These are phyloP conservation scores for Bothrops jararaca DNA, from an alignment of 2,113 vertebrate genomes.

Conservation along the genomic window DNA sequence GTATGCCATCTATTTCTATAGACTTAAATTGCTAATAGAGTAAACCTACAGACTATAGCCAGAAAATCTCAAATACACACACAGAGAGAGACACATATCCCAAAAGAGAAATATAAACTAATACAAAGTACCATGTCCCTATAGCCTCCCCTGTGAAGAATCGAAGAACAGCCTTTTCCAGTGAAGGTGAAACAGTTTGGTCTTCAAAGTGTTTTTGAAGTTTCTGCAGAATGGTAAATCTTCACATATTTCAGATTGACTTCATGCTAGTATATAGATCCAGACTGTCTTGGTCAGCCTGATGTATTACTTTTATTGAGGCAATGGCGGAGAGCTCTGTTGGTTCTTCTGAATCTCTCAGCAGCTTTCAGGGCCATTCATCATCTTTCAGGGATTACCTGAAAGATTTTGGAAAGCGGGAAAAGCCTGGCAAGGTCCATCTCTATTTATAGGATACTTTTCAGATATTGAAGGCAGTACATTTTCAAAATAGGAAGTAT, in stretches of 20 bases:
- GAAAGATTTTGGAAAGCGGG: neutral
- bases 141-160: neutral
- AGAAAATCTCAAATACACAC: neutral
- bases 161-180: neutral
- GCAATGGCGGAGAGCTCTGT: neutral
- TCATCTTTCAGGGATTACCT: neutral
- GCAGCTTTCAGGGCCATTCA: neutral
- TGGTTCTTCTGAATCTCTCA: neutral
- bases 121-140: neutral
- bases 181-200: neutral
- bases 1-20: neutral
- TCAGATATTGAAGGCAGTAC: neutral
- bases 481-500: neutral
- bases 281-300: neutral
- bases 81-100: neutral
- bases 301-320: neutral
- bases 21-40: neutral
- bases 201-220: neutral
- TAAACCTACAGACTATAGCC: neutral
- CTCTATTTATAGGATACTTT: neutral
- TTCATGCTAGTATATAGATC: neutral
- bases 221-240: neutral
- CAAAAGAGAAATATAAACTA: neutral
- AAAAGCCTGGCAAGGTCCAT: neutral
- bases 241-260: neutral